phyloP scores from a whole-genome alignment of 2,888 invertebrate genomes.

The Mimas tiliae region DNA sequence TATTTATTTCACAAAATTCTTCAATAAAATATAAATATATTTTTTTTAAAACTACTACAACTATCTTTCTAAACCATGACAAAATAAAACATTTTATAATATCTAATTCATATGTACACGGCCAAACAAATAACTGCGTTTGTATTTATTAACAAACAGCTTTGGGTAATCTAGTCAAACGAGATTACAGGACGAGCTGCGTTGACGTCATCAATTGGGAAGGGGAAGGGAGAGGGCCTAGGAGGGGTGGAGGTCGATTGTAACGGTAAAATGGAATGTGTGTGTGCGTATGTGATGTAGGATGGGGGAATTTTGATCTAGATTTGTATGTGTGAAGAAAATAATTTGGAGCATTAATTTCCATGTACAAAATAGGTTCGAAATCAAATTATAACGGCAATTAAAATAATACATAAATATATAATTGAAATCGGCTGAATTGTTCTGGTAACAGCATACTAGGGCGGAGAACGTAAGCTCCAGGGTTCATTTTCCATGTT shows the following conservation, averaged over 20 bases:
- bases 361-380: too few relatives aligned
- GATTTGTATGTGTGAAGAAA: too few relatives aligned
- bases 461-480: too few relatives aligned
- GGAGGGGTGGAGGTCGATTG: neutral
- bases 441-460: too few relatives aligned
- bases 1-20: too few relatives aligned
- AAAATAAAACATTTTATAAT: neutral
- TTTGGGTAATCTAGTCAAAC: constrained; percentile 41
- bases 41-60: too few relatives aligned
- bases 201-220: constrained; percentile 44
- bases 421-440: too few relatives aligned
- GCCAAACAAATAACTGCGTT: constrained; percentile 19
- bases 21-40: too few relatives aligned
- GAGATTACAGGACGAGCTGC: constrained; percentile 42
- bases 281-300: neutral
- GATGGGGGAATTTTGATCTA: too few relatives aligned
- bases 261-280: neutral
- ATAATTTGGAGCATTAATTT: neutral
- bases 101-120: neutral
- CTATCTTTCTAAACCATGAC: neutral
- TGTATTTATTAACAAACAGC: constrained; percentile 31
- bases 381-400: too few relatives aligned
- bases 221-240: neutral
- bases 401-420: too few relatives aligned
- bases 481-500: too few relatives aligned